Conservation (phyloP, 2,113 vertebrate species). For the Mohoua ochrocephala region DNA sequence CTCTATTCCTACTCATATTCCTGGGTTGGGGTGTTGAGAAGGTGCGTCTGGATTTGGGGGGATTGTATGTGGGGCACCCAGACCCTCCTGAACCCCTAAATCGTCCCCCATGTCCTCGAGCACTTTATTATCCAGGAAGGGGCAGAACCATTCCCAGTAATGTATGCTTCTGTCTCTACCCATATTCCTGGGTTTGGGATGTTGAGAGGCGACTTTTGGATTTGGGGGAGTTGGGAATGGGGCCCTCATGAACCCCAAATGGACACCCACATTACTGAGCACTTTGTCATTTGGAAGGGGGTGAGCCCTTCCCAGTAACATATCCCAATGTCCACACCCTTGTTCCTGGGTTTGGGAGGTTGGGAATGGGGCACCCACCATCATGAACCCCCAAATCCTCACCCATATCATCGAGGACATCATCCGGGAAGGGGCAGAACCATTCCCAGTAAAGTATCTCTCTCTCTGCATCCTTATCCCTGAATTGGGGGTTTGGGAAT, state of each 20-base stretch:
- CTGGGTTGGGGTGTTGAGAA: background rate
- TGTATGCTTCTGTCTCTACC: background rate
- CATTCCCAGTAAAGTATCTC: background rate
- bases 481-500: background rate
- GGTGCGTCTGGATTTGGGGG: background rate
- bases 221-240: background rate
- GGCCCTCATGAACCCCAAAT: background rate
- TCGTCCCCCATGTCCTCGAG: background rate
- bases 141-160: background rate
- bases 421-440: background rate
- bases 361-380: too few relatives aligned
- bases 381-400: background rate
- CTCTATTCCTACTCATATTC: background rate
- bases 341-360: background rate
- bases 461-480: background rate
- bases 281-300: background rate
- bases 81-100: background rate
- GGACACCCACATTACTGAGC: background rate
- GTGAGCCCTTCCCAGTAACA: background rate
- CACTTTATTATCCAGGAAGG: background rate
- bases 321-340: fast-evolving
- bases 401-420: conserved; percentile 71
- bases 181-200: background rate
- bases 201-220: background rate
- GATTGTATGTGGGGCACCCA: background rate